Evolutionary conservation across 2,113 vertebrate genomes (phyloP).

Genomic region (Syrrhaptes paradoxus): DNA sequence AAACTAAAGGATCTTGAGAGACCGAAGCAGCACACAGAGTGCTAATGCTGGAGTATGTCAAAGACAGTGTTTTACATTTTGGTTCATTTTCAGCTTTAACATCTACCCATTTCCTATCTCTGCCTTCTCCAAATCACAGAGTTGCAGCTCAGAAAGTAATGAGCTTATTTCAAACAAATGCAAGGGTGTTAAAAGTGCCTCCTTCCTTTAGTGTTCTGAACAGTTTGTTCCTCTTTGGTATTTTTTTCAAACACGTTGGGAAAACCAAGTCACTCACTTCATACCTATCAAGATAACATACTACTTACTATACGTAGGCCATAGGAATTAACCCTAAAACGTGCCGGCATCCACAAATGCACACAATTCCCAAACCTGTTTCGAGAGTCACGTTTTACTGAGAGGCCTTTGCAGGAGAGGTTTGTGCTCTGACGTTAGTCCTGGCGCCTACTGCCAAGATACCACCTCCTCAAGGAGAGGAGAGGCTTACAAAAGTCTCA

Average conservation of each 20-base stretch:
- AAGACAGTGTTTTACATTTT: not conserved
- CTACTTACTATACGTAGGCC: not conserved
- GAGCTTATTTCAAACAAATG: not conserved
- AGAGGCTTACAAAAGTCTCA: not conserved
- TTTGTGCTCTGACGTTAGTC: not conserved
- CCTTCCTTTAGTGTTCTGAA: not conserved
- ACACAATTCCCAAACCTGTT: not conserved
- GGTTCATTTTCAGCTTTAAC: not conserved
- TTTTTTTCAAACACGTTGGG: not conserved
- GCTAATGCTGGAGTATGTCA: not conserved
- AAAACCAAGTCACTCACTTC: not conserved
- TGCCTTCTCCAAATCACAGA: not conserved
- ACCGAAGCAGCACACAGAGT: not conserved
- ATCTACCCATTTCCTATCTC: not conserved
- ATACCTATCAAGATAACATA: not conserved
- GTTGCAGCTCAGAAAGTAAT: not conserved
- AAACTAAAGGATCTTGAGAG: not conserved
- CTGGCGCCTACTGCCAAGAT: not conserved
- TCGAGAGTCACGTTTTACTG: not conserved
- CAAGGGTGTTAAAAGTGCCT: not conserved
- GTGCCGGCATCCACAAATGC: accelerated
- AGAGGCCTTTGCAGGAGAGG: not conserved
- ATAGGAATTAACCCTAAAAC: not conserved
- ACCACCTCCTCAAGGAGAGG: not conserved
- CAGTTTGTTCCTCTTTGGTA: not conserved